Percentiles rank a stretch among this genome's conserved stretches.
Conservation (phyloP, 2,113 vertebrate species). For the Struthio camelus region DNA sequence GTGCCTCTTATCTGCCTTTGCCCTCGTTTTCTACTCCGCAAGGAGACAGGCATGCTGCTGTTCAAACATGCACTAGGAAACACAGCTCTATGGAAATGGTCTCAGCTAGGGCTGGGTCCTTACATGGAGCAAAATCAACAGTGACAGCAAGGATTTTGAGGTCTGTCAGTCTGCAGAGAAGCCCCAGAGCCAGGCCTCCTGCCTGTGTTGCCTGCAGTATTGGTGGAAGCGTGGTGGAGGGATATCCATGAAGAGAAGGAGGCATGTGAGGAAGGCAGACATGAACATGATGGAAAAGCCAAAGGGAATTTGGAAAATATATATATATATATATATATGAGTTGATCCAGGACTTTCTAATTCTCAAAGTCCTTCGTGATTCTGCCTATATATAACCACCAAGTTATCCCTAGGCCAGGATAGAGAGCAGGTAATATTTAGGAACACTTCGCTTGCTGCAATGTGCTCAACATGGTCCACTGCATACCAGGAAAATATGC, state of each 20-base stretch:
- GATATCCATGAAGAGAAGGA: not conserved
- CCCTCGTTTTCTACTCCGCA: not conserved
- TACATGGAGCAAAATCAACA: not conserved
- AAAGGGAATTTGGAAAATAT: not conserved
- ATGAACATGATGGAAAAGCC: not conserved
- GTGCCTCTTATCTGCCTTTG: not conserved
- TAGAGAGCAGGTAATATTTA: not conserved
- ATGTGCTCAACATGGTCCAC: not conserved
- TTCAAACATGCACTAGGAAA: not conserved
- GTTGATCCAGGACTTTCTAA: not conserved
- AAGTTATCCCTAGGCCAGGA: not conserved
- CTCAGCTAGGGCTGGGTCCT: not conserved
- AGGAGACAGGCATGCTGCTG: not conserved
- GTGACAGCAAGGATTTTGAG: not conserved
- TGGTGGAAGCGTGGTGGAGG: accelerated
- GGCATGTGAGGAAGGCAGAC: not conserved
- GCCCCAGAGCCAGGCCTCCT: not conserved
- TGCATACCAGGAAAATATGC: not conserved
- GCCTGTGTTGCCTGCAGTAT: accelerated
- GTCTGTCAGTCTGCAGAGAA: not conserved
- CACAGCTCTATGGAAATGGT: not conserved
- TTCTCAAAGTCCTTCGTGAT: not conserved
- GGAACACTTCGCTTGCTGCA: not conserved
- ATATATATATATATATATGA: accelerated
- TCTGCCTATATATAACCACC: not conserved